Evolutionary conservation across 2,888 invertebrate genomes (phyloP).

Genomic region (Mythimna loreyi): DNA sequence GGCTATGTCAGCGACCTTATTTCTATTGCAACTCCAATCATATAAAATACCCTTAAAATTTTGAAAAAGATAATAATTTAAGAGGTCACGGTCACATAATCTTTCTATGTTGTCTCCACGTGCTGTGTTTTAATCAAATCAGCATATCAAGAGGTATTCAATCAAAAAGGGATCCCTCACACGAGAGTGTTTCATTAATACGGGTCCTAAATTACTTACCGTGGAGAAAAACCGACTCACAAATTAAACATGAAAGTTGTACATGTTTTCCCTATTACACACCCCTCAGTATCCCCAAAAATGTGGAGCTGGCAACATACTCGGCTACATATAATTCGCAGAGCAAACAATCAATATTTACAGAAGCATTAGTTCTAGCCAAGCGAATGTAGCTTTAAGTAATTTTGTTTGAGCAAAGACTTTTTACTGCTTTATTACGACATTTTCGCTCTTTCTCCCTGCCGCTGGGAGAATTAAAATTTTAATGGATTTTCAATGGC

Average conservation of each 20-base stretch:
- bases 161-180: slow-evolving; percentile 29
- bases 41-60: neutral
- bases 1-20: too few species aligned
- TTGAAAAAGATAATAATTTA: neutral
- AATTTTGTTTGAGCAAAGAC: slow-evolving; percentile 65
- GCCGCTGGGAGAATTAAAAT: slow-evolving; percentile 70
- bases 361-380: slow-evolving; percentile 58
- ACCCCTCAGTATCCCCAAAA: slow-evolving; percentile 25
- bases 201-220: slow-evolving; percentile 32
- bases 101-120: neutral
- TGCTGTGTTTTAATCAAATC: slow-evolving; percentile 34
- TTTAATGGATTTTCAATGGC: slow-evolving; percentile 77
- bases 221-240: slow-evolving; percentile 27
- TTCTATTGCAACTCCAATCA: neutral
- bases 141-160: slow-evolving; percentile 30
- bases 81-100: neutral
- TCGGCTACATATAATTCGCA: slow-evolving; percentile 38
- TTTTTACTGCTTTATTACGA: slow-evolving; percentile 72
- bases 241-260: slow-evolving; percentile 51
- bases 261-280: slow-evolving; percentile 23
- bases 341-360: slow-evolving; percentile 63
- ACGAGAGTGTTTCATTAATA: slow-evolving; percentile 44
- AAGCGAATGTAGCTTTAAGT: slow-evolving; percentile 57
- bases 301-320: slow-evolving; percentile 41
- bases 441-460: slow-evolving; percentile 65